Percentiles rank a stretch among this genome's conserved stretches.
These are phyloP conservation scores for Condylura cristata DNA, from an alignment of 2,113 vertebrate species.

Conservation along the genomic window DNA sequence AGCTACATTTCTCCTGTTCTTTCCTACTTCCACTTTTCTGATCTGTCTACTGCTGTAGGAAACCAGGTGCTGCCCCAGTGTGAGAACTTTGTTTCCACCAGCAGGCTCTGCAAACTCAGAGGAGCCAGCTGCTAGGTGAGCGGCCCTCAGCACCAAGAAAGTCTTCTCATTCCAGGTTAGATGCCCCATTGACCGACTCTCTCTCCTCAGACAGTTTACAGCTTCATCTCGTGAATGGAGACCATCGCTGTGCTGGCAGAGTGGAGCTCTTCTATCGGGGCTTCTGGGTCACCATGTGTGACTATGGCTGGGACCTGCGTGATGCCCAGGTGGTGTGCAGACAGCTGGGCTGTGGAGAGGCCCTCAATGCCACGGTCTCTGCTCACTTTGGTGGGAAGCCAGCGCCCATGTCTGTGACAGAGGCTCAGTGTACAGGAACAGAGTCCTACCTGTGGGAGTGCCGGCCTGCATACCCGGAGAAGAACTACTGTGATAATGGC, in stretches of 20 bases:
- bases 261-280: constrained; percentile 77
- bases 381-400: not conserved
- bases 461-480: not conserved
- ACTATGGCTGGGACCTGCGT: not conserved
- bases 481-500: not conserved
- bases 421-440: not conserved
- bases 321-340: constrained; percentile 37
- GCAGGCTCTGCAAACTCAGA: not conserved
- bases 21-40: not conserved
- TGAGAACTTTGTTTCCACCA: not conserved
- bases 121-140: not conserved
- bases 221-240: constrained; percentile 74
- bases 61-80: not conserved
- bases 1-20: not conserved
- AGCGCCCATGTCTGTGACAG: not conserved
- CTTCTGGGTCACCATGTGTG: constrained; percentile 51
- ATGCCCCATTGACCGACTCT: not conserved
- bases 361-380: fast-evolving
- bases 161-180: not conserved
- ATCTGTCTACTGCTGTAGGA: not conserved
- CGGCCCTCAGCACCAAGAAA: not conserved
- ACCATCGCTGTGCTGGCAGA: constrained; percentile 77
- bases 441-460: constrained; percentile 1
- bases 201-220: constrained; percentile 62
- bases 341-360: constrained; percentile 39